phyloP scores from a whole-genome alignment of 2,113 vertebrate species.

The Hippolais icterina region DNA sequence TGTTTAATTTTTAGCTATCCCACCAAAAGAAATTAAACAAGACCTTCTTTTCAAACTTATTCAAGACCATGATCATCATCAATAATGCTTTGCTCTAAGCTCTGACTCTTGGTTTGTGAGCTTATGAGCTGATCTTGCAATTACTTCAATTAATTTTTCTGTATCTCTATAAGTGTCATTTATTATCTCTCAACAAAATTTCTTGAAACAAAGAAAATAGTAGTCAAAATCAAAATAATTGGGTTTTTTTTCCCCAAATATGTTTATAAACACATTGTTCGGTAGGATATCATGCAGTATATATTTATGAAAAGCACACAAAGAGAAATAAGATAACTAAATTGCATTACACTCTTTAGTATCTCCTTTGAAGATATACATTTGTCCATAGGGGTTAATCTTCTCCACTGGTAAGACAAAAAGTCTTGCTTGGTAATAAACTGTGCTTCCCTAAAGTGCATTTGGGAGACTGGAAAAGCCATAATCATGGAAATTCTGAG shows the following conservation, averaged over 20 bases:
- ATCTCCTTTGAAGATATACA: neutral
- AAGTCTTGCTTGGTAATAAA: neutral
- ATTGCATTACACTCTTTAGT: neutral
- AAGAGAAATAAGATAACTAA: neutral
- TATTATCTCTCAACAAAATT: neutral
- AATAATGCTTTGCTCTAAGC: neutral
- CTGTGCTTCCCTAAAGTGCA: neutral
- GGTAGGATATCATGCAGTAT: neutral
- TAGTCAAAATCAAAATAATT: neutral
- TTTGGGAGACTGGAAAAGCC: neutral
- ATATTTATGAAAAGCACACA: neutral
- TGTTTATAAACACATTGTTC: neutral
- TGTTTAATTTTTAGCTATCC: neutral
- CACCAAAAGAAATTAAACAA: neutral
- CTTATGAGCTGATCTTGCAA: neutral
- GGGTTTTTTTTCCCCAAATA: rapidly evolving
- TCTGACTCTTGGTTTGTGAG: neutral
- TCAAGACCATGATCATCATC: neutral
- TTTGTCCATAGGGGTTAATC: neutral
- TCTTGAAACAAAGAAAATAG: neutral
- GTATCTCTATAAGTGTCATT: neutral
- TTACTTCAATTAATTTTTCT: neutral
- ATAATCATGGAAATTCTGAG: neutral
- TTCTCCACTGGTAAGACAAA: neutral
- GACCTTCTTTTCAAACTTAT: neutral